These are phyloP conservation scores for Hirtodrosophila histrioides DNA, from an alignment of 2,888 invertebrate species.

Conservation along the genomic window DNA sequence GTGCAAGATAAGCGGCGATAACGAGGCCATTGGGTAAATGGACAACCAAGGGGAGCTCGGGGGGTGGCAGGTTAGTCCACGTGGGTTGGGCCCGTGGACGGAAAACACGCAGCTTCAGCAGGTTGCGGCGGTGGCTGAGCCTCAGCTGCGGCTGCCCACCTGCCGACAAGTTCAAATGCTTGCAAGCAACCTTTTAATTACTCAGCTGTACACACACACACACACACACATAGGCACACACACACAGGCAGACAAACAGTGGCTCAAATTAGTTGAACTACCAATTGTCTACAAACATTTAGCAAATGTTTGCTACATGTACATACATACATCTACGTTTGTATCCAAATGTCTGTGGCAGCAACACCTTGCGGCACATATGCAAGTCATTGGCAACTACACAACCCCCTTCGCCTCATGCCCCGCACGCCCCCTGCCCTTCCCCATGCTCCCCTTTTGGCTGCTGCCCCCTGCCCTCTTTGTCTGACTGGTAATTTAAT, in stretches of 20 bases:
- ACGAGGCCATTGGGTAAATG: constrained; percentile 45
- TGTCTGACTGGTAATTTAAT: constrained; percentile 78
- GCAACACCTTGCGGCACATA: constrained; percentile 57
- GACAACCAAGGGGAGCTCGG: not conserved
- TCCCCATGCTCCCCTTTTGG: constrained; percentile 22
- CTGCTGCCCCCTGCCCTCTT: constrained; percentile 31
- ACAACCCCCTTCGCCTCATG: not conserved
- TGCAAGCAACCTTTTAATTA: constrained; percentile 57
- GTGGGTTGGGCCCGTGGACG: constrained; percentile 43
- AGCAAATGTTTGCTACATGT: constrained; percentile 65
- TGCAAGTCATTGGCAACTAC: constrained; percentile 54
- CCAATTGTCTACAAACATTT: constrained; percentile 80
- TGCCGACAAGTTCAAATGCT: constrained; percentile 51
- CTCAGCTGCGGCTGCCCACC: constrained; percentile 33
- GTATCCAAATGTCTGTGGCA: constrained; percentile 27
- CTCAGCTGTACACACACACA: constrained; percentile 57
- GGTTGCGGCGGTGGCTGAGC: constrained; percentile 6
- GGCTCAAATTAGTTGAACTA: constrained; percentile 75
- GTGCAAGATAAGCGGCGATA: constrained; percentile 75
- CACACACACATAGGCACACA: constrained; percentile 5
- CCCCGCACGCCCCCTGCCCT: not conserved
- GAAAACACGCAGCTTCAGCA: constrained; percentile 36
- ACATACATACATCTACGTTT: constrained; percentile 6
- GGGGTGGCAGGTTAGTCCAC: constrained; percentile 4
- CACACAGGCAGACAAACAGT: constrained; percentile 13